phyloP scores from a whole-genome alignment of 2,888 invertebrate species.

The Pandemis heparana region DNA sequence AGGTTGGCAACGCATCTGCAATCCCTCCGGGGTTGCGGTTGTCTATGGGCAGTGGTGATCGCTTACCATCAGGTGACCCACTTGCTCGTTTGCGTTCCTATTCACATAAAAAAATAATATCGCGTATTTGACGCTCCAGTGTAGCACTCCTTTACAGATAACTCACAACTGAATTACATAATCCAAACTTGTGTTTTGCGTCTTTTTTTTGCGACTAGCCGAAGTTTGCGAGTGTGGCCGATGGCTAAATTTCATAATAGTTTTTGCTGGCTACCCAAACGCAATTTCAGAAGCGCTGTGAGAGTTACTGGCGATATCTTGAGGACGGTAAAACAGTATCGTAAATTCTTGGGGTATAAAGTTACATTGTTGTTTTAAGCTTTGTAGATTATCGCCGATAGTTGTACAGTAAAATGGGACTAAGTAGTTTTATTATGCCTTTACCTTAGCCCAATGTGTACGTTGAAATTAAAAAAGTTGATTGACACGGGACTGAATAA shows the following conservation, averaged over 20 bases:
- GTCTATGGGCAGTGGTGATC: no score
- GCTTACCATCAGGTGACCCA: no score
- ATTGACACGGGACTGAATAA: not conserved
- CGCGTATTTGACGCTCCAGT: not conserved
- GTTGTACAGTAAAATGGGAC: not conserved
- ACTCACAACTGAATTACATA: conserved; percentile 26
- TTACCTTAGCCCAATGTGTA: not conserved
- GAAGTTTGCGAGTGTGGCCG: conserved; percentile 48
- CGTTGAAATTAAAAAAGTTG: not conserved
- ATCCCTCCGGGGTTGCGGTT: no score
- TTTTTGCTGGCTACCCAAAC: conserved; percentile 59
- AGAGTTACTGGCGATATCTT: conserved; percentile 29
- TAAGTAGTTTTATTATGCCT: not conserved
- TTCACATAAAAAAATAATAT: no score
- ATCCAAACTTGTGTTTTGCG: conserved; percentile 37
- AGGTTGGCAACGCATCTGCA: no score
- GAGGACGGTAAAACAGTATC: conserved; percentile 14
- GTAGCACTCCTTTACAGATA: not conserved
- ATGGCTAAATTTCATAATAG: conserved; percentile 60
- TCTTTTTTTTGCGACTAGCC: conserved; percentile 45
- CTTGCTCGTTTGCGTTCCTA: no score
- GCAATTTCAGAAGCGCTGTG: conserved; percentile 53
- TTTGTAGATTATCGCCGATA: not conserved
- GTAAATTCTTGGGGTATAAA: not conserved
- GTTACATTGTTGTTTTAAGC: conserved; percentile 6